Evolutionary conservation across 2,113 vertebrate genomes (phyloP).

Genomic region (Scomber scombrus): DNA sequence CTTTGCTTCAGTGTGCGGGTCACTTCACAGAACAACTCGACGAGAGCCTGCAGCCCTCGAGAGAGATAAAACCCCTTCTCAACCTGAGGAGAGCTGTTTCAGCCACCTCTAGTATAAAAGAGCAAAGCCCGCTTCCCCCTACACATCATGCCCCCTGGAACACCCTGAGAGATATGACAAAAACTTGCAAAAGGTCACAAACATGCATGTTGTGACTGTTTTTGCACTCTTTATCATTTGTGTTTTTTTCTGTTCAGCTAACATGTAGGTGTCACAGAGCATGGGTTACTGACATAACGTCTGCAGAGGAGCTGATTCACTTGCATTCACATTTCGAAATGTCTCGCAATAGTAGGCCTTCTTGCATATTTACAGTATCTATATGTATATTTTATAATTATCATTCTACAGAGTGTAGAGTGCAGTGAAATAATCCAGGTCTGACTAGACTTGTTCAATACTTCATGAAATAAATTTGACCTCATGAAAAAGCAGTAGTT

Average conservation of each 20-base stretch:
- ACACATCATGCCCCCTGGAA: constrained; percentile 35
- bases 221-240: constrained; percentile 16
- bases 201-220: constrained; percentile 25
- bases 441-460: too few species aligned
- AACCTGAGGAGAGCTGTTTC: constrained; percentile 62
- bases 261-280: background rate
- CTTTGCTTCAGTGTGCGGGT: constrained; percentile 83
- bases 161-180: constrained; percentile 44
- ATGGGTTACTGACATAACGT: background rate
- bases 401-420: too few species aligned
- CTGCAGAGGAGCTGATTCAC: too few species aligned
- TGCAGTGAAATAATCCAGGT: too few species aligned
- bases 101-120: constrained; percentile 60
- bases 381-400: too few species aligned
- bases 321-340: background rate
- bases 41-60: constrained; percentile 70
- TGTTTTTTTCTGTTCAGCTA: background rate
- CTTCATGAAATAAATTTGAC: too few species aligned
- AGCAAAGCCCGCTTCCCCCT: constrained; percentile 7
- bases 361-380: too few species aligned
- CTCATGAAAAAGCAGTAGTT: too few species aligned
- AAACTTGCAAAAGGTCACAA: constrained; percentile 65
- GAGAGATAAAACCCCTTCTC: constrained; percentile 59
- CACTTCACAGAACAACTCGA: constrained; percentile 81
- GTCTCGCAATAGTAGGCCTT: too few species aligned